Conservation (phyloP, 1,140 invertebrate genomes). For the Vanessa tameamea region DNA sequence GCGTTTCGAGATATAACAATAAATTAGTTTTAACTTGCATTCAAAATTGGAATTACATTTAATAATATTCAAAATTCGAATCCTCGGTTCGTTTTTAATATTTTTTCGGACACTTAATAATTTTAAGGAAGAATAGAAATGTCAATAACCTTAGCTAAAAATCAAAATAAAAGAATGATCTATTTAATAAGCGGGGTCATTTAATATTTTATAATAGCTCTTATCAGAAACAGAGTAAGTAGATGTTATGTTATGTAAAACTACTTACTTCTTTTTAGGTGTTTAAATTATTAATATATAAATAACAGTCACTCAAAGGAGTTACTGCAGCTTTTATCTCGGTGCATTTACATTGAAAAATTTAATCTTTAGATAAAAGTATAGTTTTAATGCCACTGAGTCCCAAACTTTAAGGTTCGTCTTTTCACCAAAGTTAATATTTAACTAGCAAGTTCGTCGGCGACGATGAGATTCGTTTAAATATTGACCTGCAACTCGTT, state of each 20-base stretch:
- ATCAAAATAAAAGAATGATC: background rate
- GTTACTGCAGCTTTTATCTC: background rate
- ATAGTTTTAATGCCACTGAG: background rate
- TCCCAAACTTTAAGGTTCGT: background rate
- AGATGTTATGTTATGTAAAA: too few relatives aligned
- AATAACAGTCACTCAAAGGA: background rate
- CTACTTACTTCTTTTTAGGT: too few relatives aligned
- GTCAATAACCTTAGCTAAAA: conserved; percentile 9
- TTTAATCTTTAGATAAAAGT: too few relatives aligned
- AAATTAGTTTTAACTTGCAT: conserved; percentile 19
- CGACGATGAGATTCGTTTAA: conserved; percentile 35
- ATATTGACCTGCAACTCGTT: conserved; percentile 41
- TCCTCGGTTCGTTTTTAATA: background rate
- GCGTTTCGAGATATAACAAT: conserved; percentile 24
- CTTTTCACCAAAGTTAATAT: conserved; percentile 18
- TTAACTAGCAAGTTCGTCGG: conserved; percentile 2
- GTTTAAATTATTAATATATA: too few relatives aligned
- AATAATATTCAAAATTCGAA: conserved; percentile 30
- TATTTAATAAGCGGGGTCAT: too few relatives aligned
- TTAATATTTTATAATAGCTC: too few relatives aligned
- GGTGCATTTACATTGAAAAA: background rate
- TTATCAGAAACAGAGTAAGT: too few relatives aligned
- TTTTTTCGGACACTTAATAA: background rate
- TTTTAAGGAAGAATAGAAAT: background rate
- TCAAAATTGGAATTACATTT: background rate